Conservation (phyloP, 2,797 vertebrate species). For the Pipistrellus pipistrellus region DNA sequence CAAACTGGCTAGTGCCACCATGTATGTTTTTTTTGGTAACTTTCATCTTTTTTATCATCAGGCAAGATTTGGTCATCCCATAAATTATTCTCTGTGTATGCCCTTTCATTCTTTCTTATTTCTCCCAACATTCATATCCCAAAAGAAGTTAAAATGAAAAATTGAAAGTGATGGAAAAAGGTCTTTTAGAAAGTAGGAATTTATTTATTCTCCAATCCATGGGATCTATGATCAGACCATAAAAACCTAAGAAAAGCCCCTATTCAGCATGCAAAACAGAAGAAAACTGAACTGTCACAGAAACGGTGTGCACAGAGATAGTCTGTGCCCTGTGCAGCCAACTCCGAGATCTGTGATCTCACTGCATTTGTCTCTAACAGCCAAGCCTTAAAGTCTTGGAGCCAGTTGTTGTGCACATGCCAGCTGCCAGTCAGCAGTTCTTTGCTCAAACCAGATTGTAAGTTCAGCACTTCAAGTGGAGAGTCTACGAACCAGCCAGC, state of each 20-base stretch:
- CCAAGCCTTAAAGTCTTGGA: not conserved
- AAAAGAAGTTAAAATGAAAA: constrained; percentile 68
- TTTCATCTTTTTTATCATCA: constrained; percentile 40
- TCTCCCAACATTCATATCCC: constrained; percentile 53
- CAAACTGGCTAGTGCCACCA: no score
- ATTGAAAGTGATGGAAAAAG: constrained; percentile 36
- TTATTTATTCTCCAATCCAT: constrained; percentile 56
- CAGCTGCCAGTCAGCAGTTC: constrained; percentile 79
- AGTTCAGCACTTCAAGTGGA: constrained; percentile 64
- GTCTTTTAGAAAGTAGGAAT: not conserved
- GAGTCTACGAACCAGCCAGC: constrained; percentile 61
- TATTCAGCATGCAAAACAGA: not conserved
- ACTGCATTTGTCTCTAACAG: constrained; percentile 37
- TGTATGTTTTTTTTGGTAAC: not conserved
- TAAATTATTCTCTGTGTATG: constrained; percentile 73
- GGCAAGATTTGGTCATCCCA: constrained; percentile 70
- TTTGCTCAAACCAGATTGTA: constrained; percentile 71
- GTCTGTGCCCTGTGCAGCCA: not conserved
- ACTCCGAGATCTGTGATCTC: not conserved
- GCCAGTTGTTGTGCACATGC: constrained; percentile 54
- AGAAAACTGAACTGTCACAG: not conserved
- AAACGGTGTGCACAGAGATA: not conserved
- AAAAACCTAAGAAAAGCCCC: constrained; percentile 33
- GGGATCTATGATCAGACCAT: constrained; percentile 50
- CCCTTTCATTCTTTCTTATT: constrained; percentile 63